Base-by-base conservation (phyloP, 2,113 vertebrate genomes). In the Oryzias celebensis region DNA sequence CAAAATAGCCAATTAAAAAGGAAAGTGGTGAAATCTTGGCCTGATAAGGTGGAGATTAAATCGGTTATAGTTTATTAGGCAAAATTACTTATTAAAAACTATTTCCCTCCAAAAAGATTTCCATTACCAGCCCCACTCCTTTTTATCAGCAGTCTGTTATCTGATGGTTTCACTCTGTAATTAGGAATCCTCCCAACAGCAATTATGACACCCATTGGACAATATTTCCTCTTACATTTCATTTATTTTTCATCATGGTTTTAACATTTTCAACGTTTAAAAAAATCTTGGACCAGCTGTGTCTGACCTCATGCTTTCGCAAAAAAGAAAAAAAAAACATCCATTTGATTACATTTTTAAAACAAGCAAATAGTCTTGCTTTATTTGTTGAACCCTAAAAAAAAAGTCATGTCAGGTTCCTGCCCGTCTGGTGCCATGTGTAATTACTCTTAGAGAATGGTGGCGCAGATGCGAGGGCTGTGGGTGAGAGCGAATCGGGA, bases 1-100 rank as follows among this genome's bases (percentile, higher is more conserved):
- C 95, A 97, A 94, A 97, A 98, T 95, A 96, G 95, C 93, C 96
- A 97, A 97, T 99, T 98, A 98, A 90, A 91, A 93, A 93, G 90
- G 91, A 93, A 94, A 94, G 93, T 93, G 94, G 94, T 94, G 92
- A 94, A 95, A 92, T 91, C 94, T 96, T 92, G 87, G 91, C 87
- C 93, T 94, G 94, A 93, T 95, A 92, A 91, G 90, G 90, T 88
- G 85, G 71, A 92, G 91, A 93, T 93, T 93, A 92, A 92, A 92
- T 93, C 91, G 85, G 92, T 92, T 93, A 92, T 92, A 92, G 91
- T 93, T 93, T 93, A 92, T 93, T 92, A 92, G 90, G 86, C 86
- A 91, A 91, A 92, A 92, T 93, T 87, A 92, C 89, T 92, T 92
- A 92, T 93, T 92, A 92, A 89, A 83, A 88, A 89, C 86, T 86